phyloP scores from a whole-genome alignment of 2,113 vertebrate species.

The Syngnathus scovelli region DNA sequence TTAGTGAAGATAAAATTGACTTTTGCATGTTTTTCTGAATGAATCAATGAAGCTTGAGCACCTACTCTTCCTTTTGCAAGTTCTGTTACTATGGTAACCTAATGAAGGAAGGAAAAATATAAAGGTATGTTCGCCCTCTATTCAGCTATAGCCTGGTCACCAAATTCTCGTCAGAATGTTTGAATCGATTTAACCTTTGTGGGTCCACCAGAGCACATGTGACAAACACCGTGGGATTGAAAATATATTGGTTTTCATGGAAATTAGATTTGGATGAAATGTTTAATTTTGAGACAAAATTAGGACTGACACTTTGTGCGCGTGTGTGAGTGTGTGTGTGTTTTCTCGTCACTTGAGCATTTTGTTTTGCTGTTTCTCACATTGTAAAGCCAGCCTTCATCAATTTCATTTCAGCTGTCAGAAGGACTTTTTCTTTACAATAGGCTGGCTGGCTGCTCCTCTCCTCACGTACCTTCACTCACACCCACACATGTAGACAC shows the following conservation, averaged over 20 bases:
- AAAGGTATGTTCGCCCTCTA: constrained; percentile 32
- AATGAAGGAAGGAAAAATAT: constrained; percentile 44
- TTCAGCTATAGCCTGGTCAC: constrained; percentile 25
- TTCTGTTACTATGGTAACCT: constrained; percentile 77
- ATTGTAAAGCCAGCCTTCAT: background rate
- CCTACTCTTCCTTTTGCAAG: constrained; percentile 20
- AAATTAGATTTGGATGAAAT: no score
- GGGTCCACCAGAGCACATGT: background rate
- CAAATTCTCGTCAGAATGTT: constrained; percentile 17
- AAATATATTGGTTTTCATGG: no score
- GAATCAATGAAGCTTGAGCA: constrained; percentile 43
- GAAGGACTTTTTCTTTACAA: constrained; percentile 16
- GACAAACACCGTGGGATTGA: background rate
- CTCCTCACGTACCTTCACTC: constrained; percentile 34
- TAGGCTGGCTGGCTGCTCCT: constrained; percentile 20
- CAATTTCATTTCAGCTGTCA: constrained; percentile 6
- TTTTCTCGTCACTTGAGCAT: background rate
- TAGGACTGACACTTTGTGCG: background rate
- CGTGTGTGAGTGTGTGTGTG: no score
- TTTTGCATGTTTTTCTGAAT: constrained; percentile 13
- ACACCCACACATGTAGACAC: constrained; percentile 19
- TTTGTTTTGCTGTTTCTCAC: background rate
- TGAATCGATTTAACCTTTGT: constrained; percentile 10
- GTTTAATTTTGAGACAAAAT: background rate
- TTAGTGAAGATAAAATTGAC: constrained; percentile 2